Evolutionary conservation across 1,140 invertebrate genomes (phyloP), one percentile per base, ranked within the genome.

Genomic region (Drosophila miranda): DNA sequence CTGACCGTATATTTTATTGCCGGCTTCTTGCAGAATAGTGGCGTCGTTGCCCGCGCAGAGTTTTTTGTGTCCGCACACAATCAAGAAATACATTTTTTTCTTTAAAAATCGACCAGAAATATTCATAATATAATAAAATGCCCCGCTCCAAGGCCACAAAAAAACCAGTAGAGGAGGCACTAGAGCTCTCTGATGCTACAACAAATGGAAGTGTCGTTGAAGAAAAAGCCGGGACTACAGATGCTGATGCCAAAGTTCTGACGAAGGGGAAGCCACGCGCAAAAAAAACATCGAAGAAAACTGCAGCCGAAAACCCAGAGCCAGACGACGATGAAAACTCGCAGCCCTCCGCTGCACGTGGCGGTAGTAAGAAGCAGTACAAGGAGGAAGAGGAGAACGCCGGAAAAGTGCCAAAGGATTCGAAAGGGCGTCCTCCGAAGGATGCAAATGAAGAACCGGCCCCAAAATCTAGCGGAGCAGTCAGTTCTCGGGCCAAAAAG

Each of bases 21-120:
- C 72, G 78, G 78, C 78, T 76, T 78, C 16, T 30, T 19, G 11
- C 6, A 48, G 26, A 62, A 43, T 57, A 49, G 76, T 41, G 49
- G 63, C 70, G 67, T 51, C 60, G 60, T 81, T 81, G 61, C 78
- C 75, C 77, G 77, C 77, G 78, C 77, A 81, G 72, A 48, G 59
- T 72, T 55, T 54, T 52, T 21, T 52, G 11, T 30, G 44, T 30
- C 26, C 11, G 46, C 11, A 44, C 26, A 48, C 30, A 43, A 68
- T 14, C 34, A 19, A 34, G 19, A 14, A 1, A 48, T 16, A 16
- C 48, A 26, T n/a, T 34, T 28, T 30, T 63, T 14, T 41, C 14
- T 6, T 34, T 53, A 5, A 26, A 13, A 52, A 44, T 8, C 44
- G 26, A 21, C 9, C 1, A 1, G 2, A n/a, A 11, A 16, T 13